Evolutionary conservation across 2,888 invertebrate genomes (phyloP), one percentile per base, ranked within the genome.

Genomic region (Encarsia formosa): DNA sequence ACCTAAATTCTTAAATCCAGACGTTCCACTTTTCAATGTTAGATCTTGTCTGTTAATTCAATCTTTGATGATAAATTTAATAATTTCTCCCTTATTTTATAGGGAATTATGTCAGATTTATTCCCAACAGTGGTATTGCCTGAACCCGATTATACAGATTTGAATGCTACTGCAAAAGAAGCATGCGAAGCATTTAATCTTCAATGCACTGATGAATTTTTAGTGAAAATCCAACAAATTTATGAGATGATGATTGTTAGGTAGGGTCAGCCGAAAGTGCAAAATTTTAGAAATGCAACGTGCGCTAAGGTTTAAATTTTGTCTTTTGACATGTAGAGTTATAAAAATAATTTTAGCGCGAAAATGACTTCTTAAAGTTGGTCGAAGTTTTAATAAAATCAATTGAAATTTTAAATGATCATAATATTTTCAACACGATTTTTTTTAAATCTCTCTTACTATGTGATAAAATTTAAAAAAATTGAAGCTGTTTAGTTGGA

Each of bases 101-200:
- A 82, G 71, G 83, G 83, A 37, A 84, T 84, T 48, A 77, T 81
- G 45, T 81, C 81, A 2, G 84, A 84, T 69, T 69, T 85, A 43
- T 85, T 85, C 65, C 84, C 84, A 1, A 79, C 79, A 1, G 73
- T 82, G 0, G 61, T 66, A 1, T 69, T 83, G 5, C 76, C 78
- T 68, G 79, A 80, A 57, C 84, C 93, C 0, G 93, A 94, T 63
- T 87, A 95, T 67, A 84, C 83, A 0, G 73, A 84, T 13, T 79
- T 91, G 57, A 82, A 87, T 58, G 74, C 78, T 24, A 84, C 84
- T 8, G 76, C 82, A 63, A 74, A 76, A 42, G 82, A 87, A 63
- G 81, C 81, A 0, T 91, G 90, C 62, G 77, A 75, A 0, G 76
- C 76, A 16, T 82, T 83, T 46, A 95, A 95, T 67, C 77, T 94